Evolutionary conservation across 2,113 vertebrate genomes (phyloP), one percentile per base, ranked within the genome.

Genomic region (Oncorhynchus tshawytscha): DNA sequence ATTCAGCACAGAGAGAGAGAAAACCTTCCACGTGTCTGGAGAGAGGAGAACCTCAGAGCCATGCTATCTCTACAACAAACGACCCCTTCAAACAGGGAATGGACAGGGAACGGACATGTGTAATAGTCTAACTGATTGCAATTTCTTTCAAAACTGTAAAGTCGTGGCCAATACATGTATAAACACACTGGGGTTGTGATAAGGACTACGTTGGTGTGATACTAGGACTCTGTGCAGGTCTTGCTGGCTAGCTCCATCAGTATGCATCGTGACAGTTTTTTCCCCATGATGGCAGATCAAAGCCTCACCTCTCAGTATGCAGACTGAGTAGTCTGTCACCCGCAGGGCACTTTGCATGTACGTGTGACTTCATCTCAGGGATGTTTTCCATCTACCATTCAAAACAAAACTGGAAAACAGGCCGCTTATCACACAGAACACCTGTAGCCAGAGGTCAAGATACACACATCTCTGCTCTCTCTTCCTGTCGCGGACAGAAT

Each of bases 341-440:
- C 29, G 39, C 68, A 45, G 48, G 65, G 34, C 45, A 34, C 78
- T 83, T 83, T 77, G 71, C 74, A 77, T 79, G 6, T 49, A 24
- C 20, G 18, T 68, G 70, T 76, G 49, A 77, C 51, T 72, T 74
- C 16, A 79, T 71, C 60, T 18, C 62, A 27, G 27, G 39, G 39
- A 69, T 24, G 13, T 27, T 48, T 72, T 72, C 59, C 60, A 73
- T 75, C 80, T 75, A 72, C 78, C 75, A 72, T 69, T 73, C 45
- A 60, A 64, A 73, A 39, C 16, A 73, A 71, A 67, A 20, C 51
- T 34, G 70, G 27, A 34, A 72, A 59, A 72, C 51, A 20, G 18
- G 31, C n/a, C 29, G 31, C 59, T 73, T 73, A 73, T 73, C 72
- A 48, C 72, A 73, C 59, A 64, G 57, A 24, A 62, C 59, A 62